phyloP scores from a whole-genome alignment of 2,113 vertebrate species.

The Galemys pyrenaicus region DNA sequence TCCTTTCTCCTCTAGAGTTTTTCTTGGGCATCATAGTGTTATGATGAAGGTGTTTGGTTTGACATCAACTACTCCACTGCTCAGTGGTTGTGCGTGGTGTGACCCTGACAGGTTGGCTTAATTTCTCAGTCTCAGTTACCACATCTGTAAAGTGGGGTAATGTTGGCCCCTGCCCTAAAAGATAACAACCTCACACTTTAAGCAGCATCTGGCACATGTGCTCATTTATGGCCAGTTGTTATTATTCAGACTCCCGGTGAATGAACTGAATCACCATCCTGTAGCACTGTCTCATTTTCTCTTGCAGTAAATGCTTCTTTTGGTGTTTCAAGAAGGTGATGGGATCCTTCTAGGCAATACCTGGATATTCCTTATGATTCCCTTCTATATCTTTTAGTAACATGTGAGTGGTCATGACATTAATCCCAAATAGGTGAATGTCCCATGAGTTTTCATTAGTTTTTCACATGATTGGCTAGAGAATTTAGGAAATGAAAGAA shows the following conservation, averaged over 20 bases:
- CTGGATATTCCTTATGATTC: neutral
- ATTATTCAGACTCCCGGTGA: neutral
- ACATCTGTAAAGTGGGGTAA: neutral
- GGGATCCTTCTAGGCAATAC: neutral
- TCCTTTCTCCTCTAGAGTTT: neutral
- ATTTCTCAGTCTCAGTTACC: neutral
- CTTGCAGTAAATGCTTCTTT: neutral
- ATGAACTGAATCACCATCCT: neutral
- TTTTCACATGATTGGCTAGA: neutral
- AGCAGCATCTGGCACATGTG: neutral
- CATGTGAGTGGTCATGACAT: neutral
- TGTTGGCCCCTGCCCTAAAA: neutral
- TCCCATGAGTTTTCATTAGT: neutral
- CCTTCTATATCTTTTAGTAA: neutral
- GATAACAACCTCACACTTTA: neutral
- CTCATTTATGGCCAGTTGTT: neutral
- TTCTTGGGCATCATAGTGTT: neutral
- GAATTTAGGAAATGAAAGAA: neutral
- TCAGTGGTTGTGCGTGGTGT: neutral
- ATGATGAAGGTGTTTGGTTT: neutral
- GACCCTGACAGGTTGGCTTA: neutral
- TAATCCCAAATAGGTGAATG: neutral
- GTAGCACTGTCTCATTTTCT: neutral
- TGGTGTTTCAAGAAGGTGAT: neutral
- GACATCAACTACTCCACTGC: neutral